These are phyloP conservation scores for Neosalanx taihuensis DNA, from an alignment of 2,797 vertebrate genomes.

Conservation along the genomic window DNA sequence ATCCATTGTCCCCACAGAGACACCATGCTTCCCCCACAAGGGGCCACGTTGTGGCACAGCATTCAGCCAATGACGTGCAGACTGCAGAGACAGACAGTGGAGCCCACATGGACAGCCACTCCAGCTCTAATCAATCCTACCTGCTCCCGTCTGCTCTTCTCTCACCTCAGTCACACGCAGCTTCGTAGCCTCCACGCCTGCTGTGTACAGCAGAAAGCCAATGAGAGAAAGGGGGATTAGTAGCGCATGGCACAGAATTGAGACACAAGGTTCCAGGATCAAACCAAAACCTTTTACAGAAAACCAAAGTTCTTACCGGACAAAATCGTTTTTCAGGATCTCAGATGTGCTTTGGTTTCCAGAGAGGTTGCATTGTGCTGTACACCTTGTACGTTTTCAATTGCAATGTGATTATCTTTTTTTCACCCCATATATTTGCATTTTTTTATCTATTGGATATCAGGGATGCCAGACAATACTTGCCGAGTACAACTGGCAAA, in stretches of 20 bases:
- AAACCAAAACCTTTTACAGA: conserved; percentile 16
- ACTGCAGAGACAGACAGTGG: conserved; percentile 8
- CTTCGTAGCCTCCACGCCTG: conserved; percentile 28
- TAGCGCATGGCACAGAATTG: conserved; percentile 27
- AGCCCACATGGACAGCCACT: conserved; percentile 37
- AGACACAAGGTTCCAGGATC: conserved; percentile 14
- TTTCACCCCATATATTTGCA: background rate
- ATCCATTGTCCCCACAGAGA: conserved; percentile 4
- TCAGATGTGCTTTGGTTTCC: background rate
- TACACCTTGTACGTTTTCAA: too few relatives aligned
- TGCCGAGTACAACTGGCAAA: background rate
- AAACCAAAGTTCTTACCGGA: conserved; percentile 9
- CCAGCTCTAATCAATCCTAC: conserved; percentile 10
- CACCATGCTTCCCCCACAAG: conserved; percentile 35
- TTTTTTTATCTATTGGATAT: background rate
- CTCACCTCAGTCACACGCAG: conserved; percentile 21
- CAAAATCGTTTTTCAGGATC: background rate
- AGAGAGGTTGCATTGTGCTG: too few relatives aligned
- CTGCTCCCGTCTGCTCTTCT: conserved; percentile 21
- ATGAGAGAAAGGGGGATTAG: conserved; percentile 12
- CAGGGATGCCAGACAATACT: background rate
- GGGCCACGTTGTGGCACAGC: conserved; percentile 25
- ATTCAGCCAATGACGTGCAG: conserved; percentile 18
- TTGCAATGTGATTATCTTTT: background rate
- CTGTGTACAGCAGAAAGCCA: conserved; percentile 32